Base-by-base conservation (phyloP, 2,888 invertebrate species). In the Amiota minor region DNA sequence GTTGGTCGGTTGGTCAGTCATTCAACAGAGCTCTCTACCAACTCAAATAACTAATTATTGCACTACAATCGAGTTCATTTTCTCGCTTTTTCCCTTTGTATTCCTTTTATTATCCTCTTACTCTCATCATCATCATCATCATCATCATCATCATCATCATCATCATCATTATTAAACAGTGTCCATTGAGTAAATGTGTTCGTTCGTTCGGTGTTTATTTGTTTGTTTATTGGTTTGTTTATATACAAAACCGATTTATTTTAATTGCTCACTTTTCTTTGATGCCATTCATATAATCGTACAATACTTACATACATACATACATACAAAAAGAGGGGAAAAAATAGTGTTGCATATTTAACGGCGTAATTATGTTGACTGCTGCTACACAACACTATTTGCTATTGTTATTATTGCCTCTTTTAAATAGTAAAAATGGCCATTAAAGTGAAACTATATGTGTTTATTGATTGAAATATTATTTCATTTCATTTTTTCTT, bases 251-350 rank as follows among this genome's bases (percentile, higher is more conserved):
- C 2, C 35, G 35, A 35, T 35, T 62, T 45, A 62, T 62, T 62
- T 62, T 62, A 62, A 62, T 62, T 23, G 62, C 62, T 6, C 45
- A 62, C 45, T 62, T 35, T 62, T 62, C 62, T 62, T 62, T 10
- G 59, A 20, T 18, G 20, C 12, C 20, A 11, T 59, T n/a, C n/a
- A n/a, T n/a, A n/a, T n/a, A n/a, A n/a, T n/a, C n/a, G n/a, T n/a
- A n/a, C n/a, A n/a, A n/a, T n/a, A n/a, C n/a, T n/a, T n/a, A n/a
- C n/a, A n/a, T n/a, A n/a, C n/a, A n/a, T n/a, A n/a, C n/a, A n/a
- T n/a, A n/a, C n/a, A n/a, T n/a, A n/a, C n/a, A n/a, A n/a, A n/a
- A n/a, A n/a, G n/a, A n/a, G n/a, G n/a, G n/a, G n/a, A n/a, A n/a
- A n/a, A 56, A 18, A 16, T 56, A 56, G 16, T 56, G n/a, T 56